Evolutionary conservation across 2,888 invertebrate genomes (phyloP).

Genomic region (Nysson spinosus): DNA sequence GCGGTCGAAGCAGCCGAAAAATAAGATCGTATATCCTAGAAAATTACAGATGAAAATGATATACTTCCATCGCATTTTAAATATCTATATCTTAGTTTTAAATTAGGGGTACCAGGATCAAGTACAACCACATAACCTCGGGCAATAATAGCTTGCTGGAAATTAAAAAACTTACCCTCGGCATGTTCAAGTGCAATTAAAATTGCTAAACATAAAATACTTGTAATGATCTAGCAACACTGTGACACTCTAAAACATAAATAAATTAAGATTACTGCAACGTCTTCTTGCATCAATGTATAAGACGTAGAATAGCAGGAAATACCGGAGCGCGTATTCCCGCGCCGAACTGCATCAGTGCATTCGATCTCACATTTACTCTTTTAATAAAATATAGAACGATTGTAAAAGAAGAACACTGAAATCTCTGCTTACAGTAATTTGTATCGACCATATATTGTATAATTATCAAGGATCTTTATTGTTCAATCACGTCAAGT

Average conservation of each 20-base stretch:
- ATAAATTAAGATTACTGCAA: too few species aligned
- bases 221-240: neutral
- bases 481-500: too few species aligned
- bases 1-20: conserved; percentile 75
- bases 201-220: neutral
- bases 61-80: neutral
- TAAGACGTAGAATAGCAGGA: too few species aligned
- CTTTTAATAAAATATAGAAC: too few species aligned
- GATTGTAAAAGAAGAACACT: too few species aligned
- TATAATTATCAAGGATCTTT: too few species aligned
- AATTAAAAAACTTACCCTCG: conserved; percentile 23
- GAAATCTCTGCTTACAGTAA: too few species aligned
- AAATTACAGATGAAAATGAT: conserved; percentile 28
- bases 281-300: too few species aligned
- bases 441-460: neutral
- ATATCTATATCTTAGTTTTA: neutral
- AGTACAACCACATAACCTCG: conserved; percentile 8
- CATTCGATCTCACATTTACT: too few species aligned
- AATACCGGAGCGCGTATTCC: too few species aligned
- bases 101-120: neutral
- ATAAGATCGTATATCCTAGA: conserved; percentile 83
- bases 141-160: neutral
- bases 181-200: conserved; percentile 15
- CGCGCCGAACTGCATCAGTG: too few species aligned
- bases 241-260: neutral